Base-by-base conservation (phyloP, 2,797 vertebrate genomes). In the Myiotriccus ornatus region DNA sequence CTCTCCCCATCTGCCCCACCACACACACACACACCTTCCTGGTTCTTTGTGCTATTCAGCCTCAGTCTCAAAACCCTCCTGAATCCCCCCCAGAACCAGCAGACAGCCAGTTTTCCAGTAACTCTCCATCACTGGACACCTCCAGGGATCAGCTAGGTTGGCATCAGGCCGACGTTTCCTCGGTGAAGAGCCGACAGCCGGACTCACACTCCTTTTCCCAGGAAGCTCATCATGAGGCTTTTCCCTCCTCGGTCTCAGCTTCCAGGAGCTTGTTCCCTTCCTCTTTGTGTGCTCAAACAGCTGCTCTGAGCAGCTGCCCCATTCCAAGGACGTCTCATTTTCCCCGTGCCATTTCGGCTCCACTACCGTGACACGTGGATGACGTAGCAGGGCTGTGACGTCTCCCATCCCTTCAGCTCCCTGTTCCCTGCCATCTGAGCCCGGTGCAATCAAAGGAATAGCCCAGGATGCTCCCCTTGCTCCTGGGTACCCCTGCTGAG, bases 31-130 rank as follows among this genome's bases (percentile, higher is more conserved):
- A 55, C 37, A 68, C 9, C 28, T 27, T 43, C 32, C 50, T 28
- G 19, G 13, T 7, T 43, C 55, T 25, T 50, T 4, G 2, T 39
- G 47, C 30, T 83, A 53, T 83, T 37, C 34, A 64, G 4, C 41
- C 47, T 71, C 63, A 37, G 14, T 4, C 39, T 69, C 69, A 18
- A 70, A 70, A 8, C 11, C 13, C 23, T 52, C 60, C 46, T 15
- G 22, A 59, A 15, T 0, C 7, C 3, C 13, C 7, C 12, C 11
- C 24, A 57, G 7, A 71, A 30, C 2, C 12, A 35, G 18, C 1
- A 2, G 44, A 39, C 3, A 52, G 5, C 6, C 39, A 30, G 9
- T 7, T 68, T 78, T 39, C 27, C 35, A 35, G 34, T 6, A 21
- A 21, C 20, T 41, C 18, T 37, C 41, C n/a, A 4, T 34, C 27